Conservation (phyloP, 2,888 invertebrate species). For the Polyommatus icarus region DNA sequence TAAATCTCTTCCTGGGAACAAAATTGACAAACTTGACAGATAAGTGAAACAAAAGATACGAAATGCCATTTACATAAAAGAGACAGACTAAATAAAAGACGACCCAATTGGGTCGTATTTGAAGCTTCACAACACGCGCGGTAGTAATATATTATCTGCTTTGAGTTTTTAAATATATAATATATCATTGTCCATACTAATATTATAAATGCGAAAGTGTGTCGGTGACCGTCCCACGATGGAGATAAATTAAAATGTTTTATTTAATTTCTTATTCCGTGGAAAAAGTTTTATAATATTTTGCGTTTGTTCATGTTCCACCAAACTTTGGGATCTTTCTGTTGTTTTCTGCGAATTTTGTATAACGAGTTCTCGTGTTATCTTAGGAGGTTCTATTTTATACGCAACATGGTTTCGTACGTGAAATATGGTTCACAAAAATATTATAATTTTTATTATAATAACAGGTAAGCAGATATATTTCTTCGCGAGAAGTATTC, state of each 20-base stretch:
- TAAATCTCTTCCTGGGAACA: no score
- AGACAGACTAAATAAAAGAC: no score
- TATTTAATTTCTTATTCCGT: constrained; percentile 14
- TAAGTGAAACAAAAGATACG: no score
- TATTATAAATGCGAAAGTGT: neutral
- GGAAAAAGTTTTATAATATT: neutral
- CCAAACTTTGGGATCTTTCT: constrained; percentile 4
- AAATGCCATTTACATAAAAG: no score
- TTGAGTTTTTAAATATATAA: no score
- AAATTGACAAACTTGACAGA: no score
- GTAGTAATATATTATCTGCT: no score
- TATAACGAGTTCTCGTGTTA: constrained; percentile 8
- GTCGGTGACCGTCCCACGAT: neutral
- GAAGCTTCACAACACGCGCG: no score
- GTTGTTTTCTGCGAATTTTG: neutral
- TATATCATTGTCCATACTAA: no score
- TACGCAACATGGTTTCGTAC: neutral
- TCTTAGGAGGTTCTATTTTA: constrained; percentile 8
- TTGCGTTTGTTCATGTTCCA: neutral
- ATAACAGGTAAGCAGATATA: neutral
- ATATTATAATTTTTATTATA: neutral
- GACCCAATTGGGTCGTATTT: no score
- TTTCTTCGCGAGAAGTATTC: neutral
- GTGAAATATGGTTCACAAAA: neutral
- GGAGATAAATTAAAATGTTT: neutral